Conservation (phyloP, 2,797 vertebrate species). For the Bovichtus variegatus region DNA sequence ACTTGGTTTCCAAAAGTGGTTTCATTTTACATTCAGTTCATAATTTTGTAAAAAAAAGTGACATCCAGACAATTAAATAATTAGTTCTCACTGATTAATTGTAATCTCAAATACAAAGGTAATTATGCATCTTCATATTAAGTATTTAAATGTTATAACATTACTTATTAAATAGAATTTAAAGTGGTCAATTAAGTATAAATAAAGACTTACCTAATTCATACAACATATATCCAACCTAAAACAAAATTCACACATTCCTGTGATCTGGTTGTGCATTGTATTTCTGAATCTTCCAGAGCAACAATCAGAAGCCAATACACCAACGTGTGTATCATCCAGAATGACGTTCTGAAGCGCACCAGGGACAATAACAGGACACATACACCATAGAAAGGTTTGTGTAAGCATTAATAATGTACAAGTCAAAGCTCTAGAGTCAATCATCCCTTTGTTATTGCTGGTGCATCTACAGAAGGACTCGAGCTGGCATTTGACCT, state of each 20-base stretch:
- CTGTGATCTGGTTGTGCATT: conserved; percentile 17
- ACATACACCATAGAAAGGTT: conserved; percentile 9
- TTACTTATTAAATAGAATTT: conserved; percentile 38
- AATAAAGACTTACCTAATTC: conserved; percentile 37
- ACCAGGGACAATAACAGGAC: conserved; percentile 9
- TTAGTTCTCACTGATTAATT: conserved; percentile 34
- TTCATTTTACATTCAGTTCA: conserved; percentile 74
- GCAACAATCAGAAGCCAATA: conserved; percentile 1
- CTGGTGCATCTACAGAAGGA: conserved; percentile 20
- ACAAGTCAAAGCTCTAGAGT: conserved; percentile 16
- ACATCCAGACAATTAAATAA: conserved; percentile 26
- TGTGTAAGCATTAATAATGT: conserved; percentile 1
- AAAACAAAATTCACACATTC: conserved; percentile 49
- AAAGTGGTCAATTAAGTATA: conserved; percentile 31
- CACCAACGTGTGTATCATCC: neutral
- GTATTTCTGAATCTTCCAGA: conserved; percentile 5
- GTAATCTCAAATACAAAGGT: conserved; percentile 50
- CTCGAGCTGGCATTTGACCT: neutral
- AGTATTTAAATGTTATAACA: conserved; percentile 13
- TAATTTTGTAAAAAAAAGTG: conserved; percentile 56
- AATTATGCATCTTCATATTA: conserved; percentile 32
- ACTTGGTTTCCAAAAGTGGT: conserved; percentile 46
- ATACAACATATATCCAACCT: conserved; percentile 5
- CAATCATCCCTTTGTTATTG: neutral
- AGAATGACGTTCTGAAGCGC: conserved; percentile 2